Evolutionary conservation across 2,113 vertebrate genomes (phyloP).

Genomic region (Elgaria multicarinata): DNA sequence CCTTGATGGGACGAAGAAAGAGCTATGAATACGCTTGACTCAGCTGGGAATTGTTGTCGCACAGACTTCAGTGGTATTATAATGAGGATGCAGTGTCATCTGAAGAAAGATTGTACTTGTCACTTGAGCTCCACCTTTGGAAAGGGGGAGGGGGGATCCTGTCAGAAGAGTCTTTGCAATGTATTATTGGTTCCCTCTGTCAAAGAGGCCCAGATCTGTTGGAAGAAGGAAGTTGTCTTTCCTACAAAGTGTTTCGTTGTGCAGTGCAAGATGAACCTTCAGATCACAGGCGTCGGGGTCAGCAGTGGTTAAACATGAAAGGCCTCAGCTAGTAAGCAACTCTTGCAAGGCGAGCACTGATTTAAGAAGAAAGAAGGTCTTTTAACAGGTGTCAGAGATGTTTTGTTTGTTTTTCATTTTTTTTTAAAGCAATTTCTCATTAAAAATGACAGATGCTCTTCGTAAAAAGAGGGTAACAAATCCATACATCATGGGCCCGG

Average conservation of each 20-base stretch:
- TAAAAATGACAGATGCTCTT: constrained; percentile 49
- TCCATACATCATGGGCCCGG: background rate
- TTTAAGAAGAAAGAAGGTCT: constrained; percentile 8
- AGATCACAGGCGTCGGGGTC: constrained; percentile 30
- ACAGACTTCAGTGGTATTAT: constrained; percentile 14
- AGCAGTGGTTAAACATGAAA: constrained; percentile 49
- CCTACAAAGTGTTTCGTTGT: background rate
- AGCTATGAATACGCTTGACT: background rate
- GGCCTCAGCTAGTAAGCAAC: constrained; percentile 14
- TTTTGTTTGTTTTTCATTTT: constrained; percentile 38
- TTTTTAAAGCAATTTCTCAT: constrained; percentile 51
- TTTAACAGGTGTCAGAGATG: constrained; percentile 3
- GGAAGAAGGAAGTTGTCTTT: constrained; percentile 48
- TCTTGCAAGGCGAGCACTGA: constrained; percentile 36
- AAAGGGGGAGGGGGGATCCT: background rate
- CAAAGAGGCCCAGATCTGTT: constrained; percentile 48
- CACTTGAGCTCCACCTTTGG: constrained; percentile 18
- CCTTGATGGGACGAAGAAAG: background rate
- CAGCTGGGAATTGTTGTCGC: background rate
- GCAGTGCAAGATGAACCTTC: constrained; percentile 25
- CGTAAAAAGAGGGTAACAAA: constrained; percentile 22
- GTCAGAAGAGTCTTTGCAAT: background rate
- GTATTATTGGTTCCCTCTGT: constrained; percentile 32
- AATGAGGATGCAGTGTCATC: rapidly evolving
- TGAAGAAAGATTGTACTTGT: constrained; percentile 27